Base-by-base conservation (phyloP, 2,113 vertebrate genomes). In the Hippopotamus amphibius region DNA sequence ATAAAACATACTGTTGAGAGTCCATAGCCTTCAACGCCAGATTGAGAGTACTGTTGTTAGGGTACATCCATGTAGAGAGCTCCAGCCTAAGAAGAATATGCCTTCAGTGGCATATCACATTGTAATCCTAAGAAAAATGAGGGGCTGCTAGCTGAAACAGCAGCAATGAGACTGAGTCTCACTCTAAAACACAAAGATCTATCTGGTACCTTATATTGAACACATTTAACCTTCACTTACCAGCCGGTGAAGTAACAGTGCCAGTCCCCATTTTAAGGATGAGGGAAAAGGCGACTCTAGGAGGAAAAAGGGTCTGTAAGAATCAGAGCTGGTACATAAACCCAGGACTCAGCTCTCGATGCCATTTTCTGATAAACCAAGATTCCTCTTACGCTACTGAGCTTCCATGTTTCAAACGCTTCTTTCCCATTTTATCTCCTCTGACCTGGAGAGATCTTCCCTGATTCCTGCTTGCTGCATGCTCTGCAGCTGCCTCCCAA, bases 401-500 rank as follows among this genome's bases (percentile, higher is more conserved):
- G 13, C 55, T 6, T 86, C 66, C 6, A 69, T n/a, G 19, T 57
- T 90, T 71, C 66, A 48, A 46, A 17, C 57, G 26, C 46, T 93
- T 66, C 26, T 88, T 57, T 71, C n/a, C 22, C 43, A n/a, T 41
- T 81, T 59, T 33, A 43, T 76, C 57, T 92, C n/a, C 79, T 68
- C 28, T 41, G 63, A n/a, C 79, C 5, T 17, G 30, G 11, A 10
- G 14, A 97, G 55, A 26, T 22, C 55, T 85, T 88, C 55, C 95
- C n/a, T 17, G 7, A 43, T 85, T 48, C 50, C 82, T 90, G 24
- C 43, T 80, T 48, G 16, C 53, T 63, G 12, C 46, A 17, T 28
- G 63, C 57, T 84, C 63, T 82, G 69, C 93, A 85, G 90, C 98
- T 94, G 93, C 87, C 48, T 94, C 71, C 33, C 71, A 37, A 48